Evolutionary conservation across 2,797 vertebrate genomes (phyloP).

Genomic region (Anguilla obscura): DNA sequence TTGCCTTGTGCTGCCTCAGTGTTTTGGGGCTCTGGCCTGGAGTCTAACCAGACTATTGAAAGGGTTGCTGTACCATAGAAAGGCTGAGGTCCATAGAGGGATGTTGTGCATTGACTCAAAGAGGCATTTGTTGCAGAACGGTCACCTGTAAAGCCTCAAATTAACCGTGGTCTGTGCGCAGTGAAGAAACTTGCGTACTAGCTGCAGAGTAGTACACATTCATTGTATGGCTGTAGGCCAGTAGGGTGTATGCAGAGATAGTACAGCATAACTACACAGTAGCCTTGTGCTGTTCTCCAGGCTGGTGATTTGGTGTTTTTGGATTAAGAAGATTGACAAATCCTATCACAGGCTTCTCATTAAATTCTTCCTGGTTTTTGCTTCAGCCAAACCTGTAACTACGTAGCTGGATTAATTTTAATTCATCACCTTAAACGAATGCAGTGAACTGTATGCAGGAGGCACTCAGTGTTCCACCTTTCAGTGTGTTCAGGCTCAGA

Average conservation of each 20-base stretch:
- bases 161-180: neutral
- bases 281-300: neutral
- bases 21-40: neutral
- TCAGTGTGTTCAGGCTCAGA: neutral
- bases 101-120: neutral
- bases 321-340: neutral
- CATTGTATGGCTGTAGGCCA: neutral
- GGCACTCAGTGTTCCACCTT: neutral
- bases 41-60: neutral
- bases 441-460: neutral
- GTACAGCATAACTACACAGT: neutral
- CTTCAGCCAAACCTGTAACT: neutral
- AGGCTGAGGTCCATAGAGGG: neutral
- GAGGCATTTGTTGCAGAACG: neutral
- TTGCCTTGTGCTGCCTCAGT: neutral
- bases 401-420: neutral
- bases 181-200: neutral
- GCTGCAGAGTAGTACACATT: neutral
- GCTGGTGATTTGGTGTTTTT: neutral
- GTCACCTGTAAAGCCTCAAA: conserved; percentile 4
- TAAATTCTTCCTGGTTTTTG: neutral
- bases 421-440: neutral
- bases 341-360: neutral
- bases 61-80: neutral
- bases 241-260: neutral